Percentiles rank a stretch among this genome's conserved stretches.
These are phyloP conservation scores for Glyphotaelius pellucidus DNA, from an alignment of 2,888 invertebrate genomes.

Conservation along the genomic window DNA sequence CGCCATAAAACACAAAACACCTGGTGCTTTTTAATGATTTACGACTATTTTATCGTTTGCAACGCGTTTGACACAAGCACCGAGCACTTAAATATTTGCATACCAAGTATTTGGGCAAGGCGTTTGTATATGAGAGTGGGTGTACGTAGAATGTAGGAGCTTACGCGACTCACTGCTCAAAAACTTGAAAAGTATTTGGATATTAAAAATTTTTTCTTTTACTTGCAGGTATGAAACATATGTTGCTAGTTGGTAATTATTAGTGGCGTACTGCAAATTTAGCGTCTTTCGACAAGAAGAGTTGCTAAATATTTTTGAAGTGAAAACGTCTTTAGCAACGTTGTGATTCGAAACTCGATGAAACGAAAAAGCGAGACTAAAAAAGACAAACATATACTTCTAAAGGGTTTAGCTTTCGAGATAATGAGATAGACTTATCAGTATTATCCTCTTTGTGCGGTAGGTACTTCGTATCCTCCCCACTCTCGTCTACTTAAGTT, in stretches of 20 bases:
- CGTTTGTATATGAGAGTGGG: background rate
- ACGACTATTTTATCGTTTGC: constrained; percentile 35
- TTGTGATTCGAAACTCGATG: too few species aligned
- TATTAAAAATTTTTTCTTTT: background rate
- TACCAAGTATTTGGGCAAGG: background rate
- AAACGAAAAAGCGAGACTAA: too few species aligned
- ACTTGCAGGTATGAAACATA: background rate
- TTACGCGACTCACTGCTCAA: background rate
- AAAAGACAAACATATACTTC: too few species aligned
- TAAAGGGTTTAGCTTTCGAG: too few species aligned
- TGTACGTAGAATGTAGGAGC: background rate
- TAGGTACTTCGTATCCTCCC: too few species aligned
- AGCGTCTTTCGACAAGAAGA: background rate
- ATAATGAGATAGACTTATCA: too few species aligned
- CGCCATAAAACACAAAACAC: constrained; percentile 37
- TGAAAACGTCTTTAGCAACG: too few species aligned
- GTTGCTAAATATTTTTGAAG: background rate
- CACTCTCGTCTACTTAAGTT: too few species aligned
- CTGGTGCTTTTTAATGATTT: constrained; percentile 45
- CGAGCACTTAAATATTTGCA: constrained; percentile 3
- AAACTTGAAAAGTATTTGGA: background rate
- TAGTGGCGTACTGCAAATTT: too few species aligned
- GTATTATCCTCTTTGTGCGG: too few species aligned
- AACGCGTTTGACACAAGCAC: constrained; percentile 29
- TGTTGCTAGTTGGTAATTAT: background rate